Conservation (phyloP, 2,888 invertebrate species). For the Orgyia antiqua region DNA sequence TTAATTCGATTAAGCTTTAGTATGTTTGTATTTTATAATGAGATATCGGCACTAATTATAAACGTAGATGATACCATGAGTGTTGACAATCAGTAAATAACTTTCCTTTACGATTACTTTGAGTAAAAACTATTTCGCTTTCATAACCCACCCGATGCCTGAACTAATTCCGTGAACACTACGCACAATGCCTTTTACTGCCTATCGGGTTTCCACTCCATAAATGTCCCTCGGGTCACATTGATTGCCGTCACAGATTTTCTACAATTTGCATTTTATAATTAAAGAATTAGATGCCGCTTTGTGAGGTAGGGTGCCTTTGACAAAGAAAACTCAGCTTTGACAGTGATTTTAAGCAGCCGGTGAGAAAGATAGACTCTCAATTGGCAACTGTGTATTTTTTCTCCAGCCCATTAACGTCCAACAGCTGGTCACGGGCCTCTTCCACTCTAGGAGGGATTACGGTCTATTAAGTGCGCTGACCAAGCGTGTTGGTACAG, state of each 20-base stretch:
- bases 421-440: too few species aligned
- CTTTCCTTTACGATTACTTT: neutral
- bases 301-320: neutral
- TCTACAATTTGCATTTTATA: constrained; percentile 71
- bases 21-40: too few species aligned
- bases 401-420: too few species aligned
- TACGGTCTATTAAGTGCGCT: too few species aligned
- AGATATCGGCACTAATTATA: too few species aligned
- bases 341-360: too few species aligned
- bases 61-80: neutral
- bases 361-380: too few species aligned
- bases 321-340: constrained; percentile 1
- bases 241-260: constrained; percentile 50
- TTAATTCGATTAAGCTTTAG: too few species aligned
- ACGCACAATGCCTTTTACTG: constrained; percentile 38
- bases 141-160: constrained; percentile 8
- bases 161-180: constrained; percentile 33
- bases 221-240: constrained; percentile 54
- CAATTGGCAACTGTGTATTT: too few species aligned
- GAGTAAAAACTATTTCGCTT: constrained; percentile 1
- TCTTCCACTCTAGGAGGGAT: too few species aligned
- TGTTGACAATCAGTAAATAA: too few species aligned
- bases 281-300: constrained; percentile 64
- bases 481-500: too few species aligned
- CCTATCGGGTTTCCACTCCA: constrained; percentile 69